Evolutionary conservation across 2,113 vertebrate species (phyloP).

Genomic region (Drymodes brunneopygia): DNA sequence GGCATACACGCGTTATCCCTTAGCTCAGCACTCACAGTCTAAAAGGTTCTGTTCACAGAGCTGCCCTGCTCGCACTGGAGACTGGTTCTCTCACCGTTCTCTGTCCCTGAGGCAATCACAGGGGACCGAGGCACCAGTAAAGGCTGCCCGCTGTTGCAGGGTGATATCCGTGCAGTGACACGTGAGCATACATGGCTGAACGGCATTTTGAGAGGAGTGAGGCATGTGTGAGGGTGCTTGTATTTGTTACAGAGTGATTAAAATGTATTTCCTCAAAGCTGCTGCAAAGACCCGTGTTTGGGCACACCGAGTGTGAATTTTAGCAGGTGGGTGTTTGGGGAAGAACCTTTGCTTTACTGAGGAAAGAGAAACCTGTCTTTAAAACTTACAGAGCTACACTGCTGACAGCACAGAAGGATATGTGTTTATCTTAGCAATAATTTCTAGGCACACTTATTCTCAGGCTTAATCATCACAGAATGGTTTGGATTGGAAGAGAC

Average conservation of each 20-base stretch:
- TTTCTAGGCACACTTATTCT: neutral
- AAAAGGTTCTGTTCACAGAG: accelerated
- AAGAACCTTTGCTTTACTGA: neutral
- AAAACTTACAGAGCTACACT: neutral
- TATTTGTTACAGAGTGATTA: neutral
- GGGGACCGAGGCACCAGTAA: accelerated
- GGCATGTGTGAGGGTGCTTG: accelerated
- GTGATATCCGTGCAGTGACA: accelerated
- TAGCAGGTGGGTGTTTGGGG: neutral
- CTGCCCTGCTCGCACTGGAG: neutral
- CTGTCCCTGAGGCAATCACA: accelerated
- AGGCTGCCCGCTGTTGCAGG: neutral
- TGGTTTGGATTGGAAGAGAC: neutral
- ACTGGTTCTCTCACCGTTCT: accelerated
- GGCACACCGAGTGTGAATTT: neutral
- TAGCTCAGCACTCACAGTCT: accelerated
- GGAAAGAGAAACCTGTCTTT: neutral
- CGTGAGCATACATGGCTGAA: accelerated
- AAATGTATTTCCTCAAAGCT: neutral
- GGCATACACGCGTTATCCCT: accelerated
- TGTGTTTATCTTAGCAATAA: neutral
- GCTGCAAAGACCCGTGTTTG: neutral
- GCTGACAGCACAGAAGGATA: neutral
- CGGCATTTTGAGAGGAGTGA: neutral
- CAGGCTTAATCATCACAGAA: neutral